Base-by-base conservation (phyloP, 2,888 invertebrate species). In the Phrixothrix hirtus region DNA sequence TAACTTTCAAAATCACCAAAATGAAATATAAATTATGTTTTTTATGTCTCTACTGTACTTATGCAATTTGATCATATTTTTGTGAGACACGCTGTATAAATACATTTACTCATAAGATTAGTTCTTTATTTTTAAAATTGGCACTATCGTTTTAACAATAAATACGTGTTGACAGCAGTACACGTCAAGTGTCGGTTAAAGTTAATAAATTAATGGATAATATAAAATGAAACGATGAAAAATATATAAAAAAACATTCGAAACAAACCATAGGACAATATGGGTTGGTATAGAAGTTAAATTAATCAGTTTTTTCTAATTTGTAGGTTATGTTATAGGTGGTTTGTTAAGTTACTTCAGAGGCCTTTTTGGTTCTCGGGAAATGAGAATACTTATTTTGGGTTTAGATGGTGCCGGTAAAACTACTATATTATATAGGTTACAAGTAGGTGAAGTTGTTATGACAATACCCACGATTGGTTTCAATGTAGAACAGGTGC, bases 401-500 rank as follows among this genome's bases (percentile, higher is more conserved):
- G 99, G 99, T 2, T 80, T 99, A 64, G 99, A 99, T 77, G 98
- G 97, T 55, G 98, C 98, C 73, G 99, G 99, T 61, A 99, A 99
- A 81, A 99, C 99, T 0, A 99, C 99, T 56, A 99, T 99, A 77
- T 79, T 99, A 59, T 98, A 99, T 78, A 89, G 92, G 79, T 80
- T 98, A 70, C 97, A 99, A 84, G 98, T 98, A 49, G 96, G 97
- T 11, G 97, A 97, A 80, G 96, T 98, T 46, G 97, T 98, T 15
- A 97, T 97, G 38, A 98, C 98, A 25, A 98, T 92, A 78, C 94
- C 97, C 58, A 98, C 99, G 6, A 99, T 99, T 76, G 99, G 91
- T 7, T 99, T 99, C 79, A 99, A 99, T 80, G 99, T 98, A 65
- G 98, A 98, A 79, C 97, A 97, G 83, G 97, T 98, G 51, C 93